These are phyloP conservation scores for Ochotona curzoniae DNA, from an alignment of 2,113 vertebrate genomes.

Conservation along the genomic window DNA sequence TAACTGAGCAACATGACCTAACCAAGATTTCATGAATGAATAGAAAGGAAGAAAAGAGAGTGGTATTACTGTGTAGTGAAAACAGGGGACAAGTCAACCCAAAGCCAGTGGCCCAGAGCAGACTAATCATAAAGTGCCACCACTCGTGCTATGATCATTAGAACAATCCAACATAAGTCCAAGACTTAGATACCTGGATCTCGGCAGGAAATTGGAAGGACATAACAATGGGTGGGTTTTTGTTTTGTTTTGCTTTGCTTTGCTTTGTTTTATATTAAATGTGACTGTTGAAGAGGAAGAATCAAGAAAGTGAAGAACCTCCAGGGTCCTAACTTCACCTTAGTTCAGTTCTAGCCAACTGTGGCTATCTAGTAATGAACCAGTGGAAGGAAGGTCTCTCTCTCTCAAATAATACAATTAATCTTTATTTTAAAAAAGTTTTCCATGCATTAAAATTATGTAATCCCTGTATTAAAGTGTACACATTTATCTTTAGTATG, in stretches of 20 bases:
- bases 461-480: no score
- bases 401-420: no score
- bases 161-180: not conserved
- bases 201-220: not conserved
- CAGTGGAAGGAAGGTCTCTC: no score
- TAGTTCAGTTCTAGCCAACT: no score
- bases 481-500: no score
- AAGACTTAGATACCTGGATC: not conserved
- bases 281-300: not conserved
- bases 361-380: no score
- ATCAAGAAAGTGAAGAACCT: not conserved
- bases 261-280: no score
- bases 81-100: not conserved
- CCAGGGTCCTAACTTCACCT: no score
- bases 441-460: no score
- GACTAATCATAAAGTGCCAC: not conserved
- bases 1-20: not conserved
- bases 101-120: not conserved
- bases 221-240: not conserved
- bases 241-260: not conserved
- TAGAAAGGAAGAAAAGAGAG: not conserved
- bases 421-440: no score
- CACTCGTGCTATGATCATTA: not conserved
- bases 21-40: not conserved
- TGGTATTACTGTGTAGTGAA: not conserved